Base-by-base conservation (phyloP, 2,113 vertebrate species). In the Vulpes lagopus region DNA sequence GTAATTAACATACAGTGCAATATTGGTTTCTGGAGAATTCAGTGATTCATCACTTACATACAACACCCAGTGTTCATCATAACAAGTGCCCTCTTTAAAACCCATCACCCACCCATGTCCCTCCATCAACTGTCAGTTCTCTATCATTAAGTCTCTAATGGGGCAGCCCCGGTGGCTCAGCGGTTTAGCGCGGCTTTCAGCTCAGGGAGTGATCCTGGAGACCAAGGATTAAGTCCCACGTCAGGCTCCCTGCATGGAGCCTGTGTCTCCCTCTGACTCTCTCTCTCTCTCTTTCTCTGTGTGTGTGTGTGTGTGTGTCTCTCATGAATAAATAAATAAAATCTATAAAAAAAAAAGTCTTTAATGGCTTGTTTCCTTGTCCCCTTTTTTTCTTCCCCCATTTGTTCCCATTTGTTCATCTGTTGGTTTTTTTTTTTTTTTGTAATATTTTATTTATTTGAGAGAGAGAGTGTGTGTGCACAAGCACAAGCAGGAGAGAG, bases 221-320 rank as follows among this genome's bases (percentile, higher is more conserved):
- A 19, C 32, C 32, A 9, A 16, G 67, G 67, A 69, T 69, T 3
- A 8, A 69, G 32, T 16, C 32, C 65, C 32, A 3, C 30, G 9
- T 69, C 8, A 0, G n/a, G 65, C 27, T 30, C 30, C 25, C 11
- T 23, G 11, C 62, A 65, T 65, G 11, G 12, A 65, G 64, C 64
- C 43, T 43, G 43, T 7, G 7, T 43, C 43, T 43, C 43, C 43
- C 43, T 43, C 43, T 43, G 43, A 6, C 43, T 8, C 43, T 43
- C 43, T 43, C 43, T 43, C 43, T 43, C 43, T 43, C 0, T 43
- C 43, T 43, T 0, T 43, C 0, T 43, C 1, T 43, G 0, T 43
- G 43, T 43, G 43, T 43, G 43, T 43, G 43, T 43, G 43, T 43
- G 43, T 43, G 43, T 43, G 43, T 43, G 1, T 43, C 1, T 43